Evolutionary conservation across 2,797 vertebrate genomes (phyloP).

Genomic region (Fundulus diaphanus): DNA sequence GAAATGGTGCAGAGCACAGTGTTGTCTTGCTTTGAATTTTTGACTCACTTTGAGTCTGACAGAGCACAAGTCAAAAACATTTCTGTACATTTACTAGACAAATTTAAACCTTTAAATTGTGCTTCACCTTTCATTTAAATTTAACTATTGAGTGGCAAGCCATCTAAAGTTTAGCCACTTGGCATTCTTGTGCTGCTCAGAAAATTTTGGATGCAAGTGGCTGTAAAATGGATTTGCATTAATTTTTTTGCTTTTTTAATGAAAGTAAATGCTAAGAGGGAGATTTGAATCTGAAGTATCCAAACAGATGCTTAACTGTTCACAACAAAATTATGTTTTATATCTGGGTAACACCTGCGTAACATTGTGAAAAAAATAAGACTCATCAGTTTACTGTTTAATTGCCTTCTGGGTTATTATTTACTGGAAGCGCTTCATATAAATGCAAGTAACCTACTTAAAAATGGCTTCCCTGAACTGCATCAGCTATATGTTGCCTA

Average conservation of each 20-base stretch:
- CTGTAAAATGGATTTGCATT: constrained; percentile 5
- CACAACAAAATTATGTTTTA: background rate
- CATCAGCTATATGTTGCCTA: constrained; percentile 37
- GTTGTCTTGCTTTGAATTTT: background rate
- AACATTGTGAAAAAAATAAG: constrained; percentile 2
- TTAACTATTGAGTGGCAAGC: background rate
- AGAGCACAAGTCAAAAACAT: background rate
- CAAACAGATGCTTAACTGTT: constrained; percentile 5
- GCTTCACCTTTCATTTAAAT: background rate
- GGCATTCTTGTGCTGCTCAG: background rate
- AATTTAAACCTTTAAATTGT: background rate
- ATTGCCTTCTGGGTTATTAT: constrained; percentile 2
- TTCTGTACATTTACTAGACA: background rate
- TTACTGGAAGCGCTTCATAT: constrained; percentile 6
- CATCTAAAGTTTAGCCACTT: background rate
- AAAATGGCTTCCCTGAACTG: constrained; percentile 34
- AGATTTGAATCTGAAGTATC: constrained; percentile 7
- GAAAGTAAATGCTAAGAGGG: background rate
- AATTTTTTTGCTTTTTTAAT: constrained; percentile 15
- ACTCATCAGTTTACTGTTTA: background rate
- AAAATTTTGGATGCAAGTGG: constrained; percentile 12
- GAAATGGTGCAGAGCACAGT: background rate
- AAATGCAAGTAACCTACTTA: constrained; percentile 29
- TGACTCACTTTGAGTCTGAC: background rate
- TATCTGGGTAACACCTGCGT: constrained; percentile 8